Conservation (phyloP, 2,797 vertebrate genomes). For the Emydoidea blandingii region DNA sequence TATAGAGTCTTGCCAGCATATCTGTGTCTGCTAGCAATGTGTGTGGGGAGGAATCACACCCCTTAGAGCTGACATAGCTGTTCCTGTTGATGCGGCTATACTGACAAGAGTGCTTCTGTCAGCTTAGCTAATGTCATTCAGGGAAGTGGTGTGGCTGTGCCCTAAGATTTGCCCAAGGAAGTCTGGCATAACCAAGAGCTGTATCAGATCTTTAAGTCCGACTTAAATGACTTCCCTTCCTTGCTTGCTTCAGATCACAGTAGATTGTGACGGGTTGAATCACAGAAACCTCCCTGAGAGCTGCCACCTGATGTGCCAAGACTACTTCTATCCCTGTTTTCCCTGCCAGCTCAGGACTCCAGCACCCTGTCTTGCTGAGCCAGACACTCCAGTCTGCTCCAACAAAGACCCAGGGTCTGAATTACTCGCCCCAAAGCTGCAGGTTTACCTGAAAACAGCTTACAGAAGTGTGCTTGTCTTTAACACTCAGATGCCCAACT, state of each 20-base stretch:
- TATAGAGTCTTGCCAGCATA: background rate
- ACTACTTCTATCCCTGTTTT: too few relatives aligned
- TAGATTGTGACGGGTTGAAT: too few relatives aligned
- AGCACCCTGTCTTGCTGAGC: too few relatives aligned
- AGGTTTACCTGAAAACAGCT: too few relatives aligned
- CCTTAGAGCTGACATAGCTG: background rate
- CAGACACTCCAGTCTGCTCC: too few relatives aligned
- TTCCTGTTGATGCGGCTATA: background rate
- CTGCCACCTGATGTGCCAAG: too few relatives aligned
- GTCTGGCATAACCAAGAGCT: background rate
- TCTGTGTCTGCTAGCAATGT: background rate
- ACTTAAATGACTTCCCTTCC: background rate
- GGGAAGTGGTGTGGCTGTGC: background rate
- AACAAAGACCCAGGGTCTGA: too few relatives aligned
- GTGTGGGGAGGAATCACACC: background rate
- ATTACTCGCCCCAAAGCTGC: too few relatives aligned
- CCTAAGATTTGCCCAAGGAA: background rate
- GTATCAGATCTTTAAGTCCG: background rate
- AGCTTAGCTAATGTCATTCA: background rate
- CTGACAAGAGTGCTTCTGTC: background rate
- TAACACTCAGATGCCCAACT: too few relatives aligned
- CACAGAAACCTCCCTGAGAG: too few relatives aligned
- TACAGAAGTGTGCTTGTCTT: too few relatives aligned
- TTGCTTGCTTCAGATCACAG: background rate
- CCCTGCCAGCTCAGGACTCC: too few relatives aligned